Evolutionary conservation across 2,888 invertebrate genomes (phyloP).

Genomic region (Stenurella melanura): DNA sequence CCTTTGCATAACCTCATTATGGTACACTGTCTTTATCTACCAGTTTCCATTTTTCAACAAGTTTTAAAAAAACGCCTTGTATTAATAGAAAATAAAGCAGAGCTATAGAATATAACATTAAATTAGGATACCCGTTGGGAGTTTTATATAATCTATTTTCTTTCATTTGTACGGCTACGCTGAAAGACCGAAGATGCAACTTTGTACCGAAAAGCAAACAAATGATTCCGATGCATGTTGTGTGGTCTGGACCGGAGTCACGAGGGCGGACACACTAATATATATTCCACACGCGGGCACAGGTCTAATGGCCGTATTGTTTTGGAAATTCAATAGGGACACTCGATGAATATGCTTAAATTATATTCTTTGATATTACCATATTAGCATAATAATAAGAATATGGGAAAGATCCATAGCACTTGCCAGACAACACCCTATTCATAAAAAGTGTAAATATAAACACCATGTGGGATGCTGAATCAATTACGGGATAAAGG

Average conservation of each 20-base stretch:
- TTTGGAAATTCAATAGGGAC: constrained; percentile 48
- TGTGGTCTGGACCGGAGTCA: constrained; percentile 53
- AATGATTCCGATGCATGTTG: constrained; percentile 45
- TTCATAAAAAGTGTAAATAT: constrained; percentile 25
- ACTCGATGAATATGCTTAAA: constrained; percentile 42
- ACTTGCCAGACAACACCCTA: constrained; percentile 8
- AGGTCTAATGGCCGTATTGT: constrained; percentile 47
- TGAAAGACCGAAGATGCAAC: constrained; percentile 17
- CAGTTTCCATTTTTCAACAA: background rate
- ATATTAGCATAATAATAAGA: constrained; percentile 43
- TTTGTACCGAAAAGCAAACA: constrained; percentile 45
- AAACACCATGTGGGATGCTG: constrained; percentile 21
- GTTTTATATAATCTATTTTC: constrained; percentile 5
- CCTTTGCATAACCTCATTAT: background rate
- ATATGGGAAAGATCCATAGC: constrained; percentile 21
- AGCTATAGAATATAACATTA: background rate
- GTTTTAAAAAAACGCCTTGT: background rate
- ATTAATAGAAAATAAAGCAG: background rate
- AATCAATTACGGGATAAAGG: constrained; percentile 16
- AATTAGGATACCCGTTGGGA: background rate
- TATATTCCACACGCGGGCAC: constrained; percentile 48
- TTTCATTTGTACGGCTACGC: constrained; percentile 7
- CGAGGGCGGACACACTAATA: constrained; percentile 45
- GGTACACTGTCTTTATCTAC: background rate
- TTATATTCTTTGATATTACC: constrained; percentile 27